phyloP scores from a whole-genome alignment of 2,797 vertebrate species.

The Mareca penelope region DNA sequence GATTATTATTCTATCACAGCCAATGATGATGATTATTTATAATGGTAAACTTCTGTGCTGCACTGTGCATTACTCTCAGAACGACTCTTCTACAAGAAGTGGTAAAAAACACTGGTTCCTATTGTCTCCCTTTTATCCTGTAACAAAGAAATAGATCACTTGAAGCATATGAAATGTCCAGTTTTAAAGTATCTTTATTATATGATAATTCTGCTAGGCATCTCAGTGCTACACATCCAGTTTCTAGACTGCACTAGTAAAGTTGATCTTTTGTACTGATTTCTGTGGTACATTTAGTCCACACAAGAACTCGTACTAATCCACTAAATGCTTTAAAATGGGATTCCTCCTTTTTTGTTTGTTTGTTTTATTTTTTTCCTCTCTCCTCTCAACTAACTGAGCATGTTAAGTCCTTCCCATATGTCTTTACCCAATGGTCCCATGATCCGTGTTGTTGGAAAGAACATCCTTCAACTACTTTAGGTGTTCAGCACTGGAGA shows the following conservation, averaged over 20 bases:
- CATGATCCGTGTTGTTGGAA: background rate
- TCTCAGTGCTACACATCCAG: background rate
- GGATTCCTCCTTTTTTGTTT: background rate
- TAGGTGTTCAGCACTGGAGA: background rate
- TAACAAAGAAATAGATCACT: background rate
- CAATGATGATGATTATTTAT: slow-evolving; percentile 1
- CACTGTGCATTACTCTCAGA: background rate
- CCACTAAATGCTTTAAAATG: background rate
- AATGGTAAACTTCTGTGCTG: background rate
- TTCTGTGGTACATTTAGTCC: background rate
- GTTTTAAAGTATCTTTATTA: background rate
- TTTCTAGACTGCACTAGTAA: background rate
- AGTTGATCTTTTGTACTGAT: background rate
- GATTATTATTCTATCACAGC: slow-evolving; percentile 23
- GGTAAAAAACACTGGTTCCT: background rate
- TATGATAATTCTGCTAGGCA: background rate
- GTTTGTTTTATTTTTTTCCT: background rate
- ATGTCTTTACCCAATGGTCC: background rate
- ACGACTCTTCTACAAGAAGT: background rate
- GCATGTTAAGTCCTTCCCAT: background rate
- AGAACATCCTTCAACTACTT: background rate
- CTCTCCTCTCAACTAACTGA: background rate
- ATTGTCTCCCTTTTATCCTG: background rate
- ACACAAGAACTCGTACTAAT: background rate
- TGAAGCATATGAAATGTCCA: background rate